A percentile compares a stretch with the other conserved stretches of the same genome.
Conservation (phyloP, 2,113 vertebrate species). For the Myanophis thanlyinensis region DNA sequence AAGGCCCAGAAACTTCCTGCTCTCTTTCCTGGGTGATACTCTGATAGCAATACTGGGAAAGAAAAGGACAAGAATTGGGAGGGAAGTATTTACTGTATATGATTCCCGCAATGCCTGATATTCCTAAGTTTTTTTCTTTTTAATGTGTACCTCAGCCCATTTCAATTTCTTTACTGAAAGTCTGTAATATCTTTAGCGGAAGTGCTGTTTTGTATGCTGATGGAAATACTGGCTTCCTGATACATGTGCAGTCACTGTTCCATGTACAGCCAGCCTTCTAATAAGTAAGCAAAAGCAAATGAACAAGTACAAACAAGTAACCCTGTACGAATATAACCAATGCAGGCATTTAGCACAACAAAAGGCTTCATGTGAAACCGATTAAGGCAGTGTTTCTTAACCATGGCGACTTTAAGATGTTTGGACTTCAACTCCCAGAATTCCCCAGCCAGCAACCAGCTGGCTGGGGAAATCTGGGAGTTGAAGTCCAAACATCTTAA, state of each 20-base stretch:
- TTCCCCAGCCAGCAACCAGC: no score
- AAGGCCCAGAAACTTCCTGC: neutral
- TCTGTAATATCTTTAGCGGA: neutral
- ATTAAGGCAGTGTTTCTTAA: no score
- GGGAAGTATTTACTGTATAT: neutral
- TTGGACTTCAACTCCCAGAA: no score
- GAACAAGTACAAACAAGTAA: neutral
- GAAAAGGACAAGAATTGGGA: neutral
- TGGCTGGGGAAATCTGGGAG: no score
- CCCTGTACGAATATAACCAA: neutral
- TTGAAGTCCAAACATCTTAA: no score
- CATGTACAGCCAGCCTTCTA: neutral
- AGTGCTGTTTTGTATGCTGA: neutral
- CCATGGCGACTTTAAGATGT: no score
- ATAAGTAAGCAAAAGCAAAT: neutral
- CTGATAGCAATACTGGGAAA: neutral
- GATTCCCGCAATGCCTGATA: neutral
- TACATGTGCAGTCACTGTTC: neutral
- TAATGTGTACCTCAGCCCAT: neutral
- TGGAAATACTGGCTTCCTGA: neutral
- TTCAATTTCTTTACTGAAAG: neutral
- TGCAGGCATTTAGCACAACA: neutral
- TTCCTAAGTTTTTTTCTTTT: neutral
- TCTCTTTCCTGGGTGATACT: neutral
- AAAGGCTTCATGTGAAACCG: neutral